A percentile compares a stretch with the other conserved stretches of the same genome.
Conservation (phyloP, 2,113 vertebrate species). For the Oreochromis niloticus region DNA sequence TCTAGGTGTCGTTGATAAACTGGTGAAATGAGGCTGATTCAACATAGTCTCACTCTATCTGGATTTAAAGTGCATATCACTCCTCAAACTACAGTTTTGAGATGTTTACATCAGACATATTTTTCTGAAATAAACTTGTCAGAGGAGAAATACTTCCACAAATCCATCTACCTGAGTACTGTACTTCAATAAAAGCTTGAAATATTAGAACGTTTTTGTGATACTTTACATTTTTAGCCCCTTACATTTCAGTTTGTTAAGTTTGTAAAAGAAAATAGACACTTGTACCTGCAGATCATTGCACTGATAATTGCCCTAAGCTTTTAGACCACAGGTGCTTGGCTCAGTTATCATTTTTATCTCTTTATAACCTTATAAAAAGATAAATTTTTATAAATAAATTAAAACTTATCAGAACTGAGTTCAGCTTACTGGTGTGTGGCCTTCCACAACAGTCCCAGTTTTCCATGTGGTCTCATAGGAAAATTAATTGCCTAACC, state of each 20-base stretch:
- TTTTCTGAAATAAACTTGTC: not conserved
- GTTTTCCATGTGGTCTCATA: not conserved
- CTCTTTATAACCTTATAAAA: not conserved
- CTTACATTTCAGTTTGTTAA: not conserved
- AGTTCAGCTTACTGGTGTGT: not conserved
- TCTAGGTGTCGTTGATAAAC: not conserved
- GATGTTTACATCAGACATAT: not conserved
- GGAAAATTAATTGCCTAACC: not conserved
- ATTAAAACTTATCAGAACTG: not conserved
- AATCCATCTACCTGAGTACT: not conserved
- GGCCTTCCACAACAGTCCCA: not conserved
- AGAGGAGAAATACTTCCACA: not conserved
- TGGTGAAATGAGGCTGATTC: not conserved
- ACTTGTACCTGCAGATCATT: not conserved
- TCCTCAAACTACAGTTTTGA: not conserved
- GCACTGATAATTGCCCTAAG: not conserved
- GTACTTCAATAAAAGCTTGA: not conserved
- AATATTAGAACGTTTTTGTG: fast-evolving
- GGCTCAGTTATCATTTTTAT: not conserved
- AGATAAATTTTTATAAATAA: not conserved
- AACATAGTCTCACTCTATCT: not conserved
- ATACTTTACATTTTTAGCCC: not conserved
- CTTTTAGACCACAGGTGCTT: not conserved
- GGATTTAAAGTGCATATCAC: not conserved
- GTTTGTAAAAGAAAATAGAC: not conserved